These are phyloP conservation scores for Heterodera schachtii DNA, from an alignment of 1,140 invertebrate genomes.

Conservation along the genomic window DNA sequence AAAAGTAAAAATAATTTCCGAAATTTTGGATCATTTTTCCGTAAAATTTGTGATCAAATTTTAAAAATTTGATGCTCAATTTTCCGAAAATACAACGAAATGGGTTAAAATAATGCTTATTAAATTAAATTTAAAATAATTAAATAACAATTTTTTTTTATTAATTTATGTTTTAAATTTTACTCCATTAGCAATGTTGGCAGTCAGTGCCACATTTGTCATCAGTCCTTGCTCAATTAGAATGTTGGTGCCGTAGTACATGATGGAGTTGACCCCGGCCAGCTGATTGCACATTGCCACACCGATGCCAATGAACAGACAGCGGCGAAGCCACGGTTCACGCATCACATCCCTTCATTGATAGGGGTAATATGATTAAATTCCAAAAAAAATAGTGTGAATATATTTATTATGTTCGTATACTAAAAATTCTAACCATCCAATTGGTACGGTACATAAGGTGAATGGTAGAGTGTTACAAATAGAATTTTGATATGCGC, in stretches of 20 bases:
- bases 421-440: neutral
- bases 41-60: too few species aligned
- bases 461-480: too few species aligned
- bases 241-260: slow-evolving; percentile 28
- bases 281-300: slow-evolving; percentile 29
- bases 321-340: slow-evolving; percentile 23
- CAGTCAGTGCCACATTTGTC: slow-evolving; percentile 12
- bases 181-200: slow-evolving; percentile 28
- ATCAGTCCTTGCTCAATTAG: slow-evolving; percentile 2
- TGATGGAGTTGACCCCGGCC: slow-evolving; percentile 31
- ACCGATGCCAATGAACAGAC: slow-evolving; percentile 29
- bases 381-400: neutral
- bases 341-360: neutral
- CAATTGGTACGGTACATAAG: too few species aligned
- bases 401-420: neutral
- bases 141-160: too few species aligned
- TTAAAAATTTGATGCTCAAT: too few species aligned
- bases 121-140: too few species aligned
- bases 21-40: too few species aligned
- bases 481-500: too few species aligned
- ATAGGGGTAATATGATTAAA: too few species aligned
- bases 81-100: too few species aligned
- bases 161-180: too few species aligned
- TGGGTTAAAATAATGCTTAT: too few species aligned
- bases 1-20: neutral